phyloP scores from a whole-genome alignment of 1,140 invertebrate genomes.

The Zaprionus camerounensis region DNA sequence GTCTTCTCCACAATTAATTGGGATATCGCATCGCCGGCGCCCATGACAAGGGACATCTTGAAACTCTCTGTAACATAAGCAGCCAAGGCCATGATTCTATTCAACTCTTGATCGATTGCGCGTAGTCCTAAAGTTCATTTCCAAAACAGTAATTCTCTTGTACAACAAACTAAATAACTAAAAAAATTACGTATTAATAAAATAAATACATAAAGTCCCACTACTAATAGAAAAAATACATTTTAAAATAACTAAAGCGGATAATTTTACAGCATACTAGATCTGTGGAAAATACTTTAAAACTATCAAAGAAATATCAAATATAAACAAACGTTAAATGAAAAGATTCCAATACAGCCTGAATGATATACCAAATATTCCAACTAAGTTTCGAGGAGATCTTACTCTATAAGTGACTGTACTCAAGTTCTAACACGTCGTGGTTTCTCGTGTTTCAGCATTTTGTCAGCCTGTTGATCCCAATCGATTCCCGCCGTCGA shows the following conservation, averaged over 20 bases:
- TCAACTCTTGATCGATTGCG: neutral
- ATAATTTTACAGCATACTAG: neutral
- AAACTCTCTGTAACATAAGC: slow-evolving; percentile 55
- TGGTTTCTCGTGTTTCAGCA: slow-evolving; percentile 52
- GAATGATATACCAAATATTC: neutral
- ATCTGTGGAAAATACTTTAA: neutral
- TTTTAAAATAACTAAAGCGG: neutral
- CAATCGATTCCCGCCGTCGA: neutral
- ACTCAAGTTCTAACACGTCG: neutral
- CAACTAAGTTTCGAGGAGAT: neutral
- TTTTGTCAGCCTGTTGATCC: slow-evolving; percentile 12
- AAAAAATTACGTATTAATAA: too few species aligned
- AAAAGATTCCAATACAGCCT: neutral
- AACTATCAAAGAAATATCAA: neutral
- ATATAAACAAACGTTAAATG: too few species aligned
- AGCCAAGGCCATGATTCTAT: slow-evolving; percentile 22
- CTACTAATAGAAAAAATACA: neutral
- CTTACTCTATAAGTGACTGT: neutral
- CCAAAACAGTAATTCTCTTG: neutral
- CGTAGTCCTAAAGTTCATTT: neutral
- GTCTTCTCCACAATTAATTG: slow-evolving; percentile 83
- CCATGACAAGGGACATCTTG: slow-evolving; percentile 84
- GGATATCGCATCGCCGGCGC: slow-evolving; percentile 83
- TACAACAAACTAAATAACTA: neutral
- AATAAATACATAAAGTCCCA: neutral